A percentile compares a stretch with the other conserved stretches of the same genome.
Conservation (phyloP, 2,797 vertebrate genomes). For the Aselliscus stoliczkanus region DNA sequence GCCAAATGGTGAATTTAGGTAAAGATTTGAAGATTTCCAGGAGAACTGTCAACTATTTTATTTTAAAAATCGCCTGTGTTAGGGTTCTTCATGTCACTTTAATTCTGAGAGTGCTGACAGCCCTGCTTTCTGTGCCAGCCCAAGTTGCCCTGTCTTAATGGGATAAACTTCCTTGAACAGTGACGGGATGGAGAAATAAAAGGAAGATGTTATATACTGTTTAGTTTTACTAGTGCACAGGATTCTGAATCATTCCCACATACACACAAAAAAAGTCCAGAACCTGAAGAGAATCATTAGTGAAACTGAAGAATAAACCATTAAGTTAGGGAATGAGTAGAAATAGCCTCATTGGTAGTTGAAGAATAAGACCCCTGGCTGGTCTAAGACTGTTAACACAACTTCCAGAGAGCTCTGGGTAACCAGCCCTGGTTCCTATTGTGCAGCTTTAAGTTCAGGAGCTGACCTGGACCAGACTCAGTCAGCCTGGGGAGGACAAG, state of each 20-base stretch:
- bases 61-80: not conserved
- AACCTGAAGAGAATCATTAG: not conserved
- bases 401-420: not conserved
- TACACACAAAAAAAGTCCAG: not conserved
- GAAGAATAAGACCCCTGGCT: not conserved
- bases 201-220: not conserved
- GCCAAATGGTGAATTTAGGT: not conserved
- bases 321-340: not conserved
- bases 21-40: not conserved
- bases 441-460: not conserved
- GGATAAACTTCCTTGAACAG: not conserved
- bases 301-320: not conserved
- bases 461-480: not conserved
- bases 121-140: not conserved
- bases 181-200: not conserved
- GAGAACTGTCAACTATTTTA: conserved; percentile 34
- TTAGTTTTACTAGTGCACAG: not conserved
- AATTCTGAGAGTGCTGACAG: not conserved
- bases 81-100: conserved; percentile 46
- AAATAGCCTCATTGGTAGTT: not conserved
- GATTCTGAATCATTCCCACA: not conserved
- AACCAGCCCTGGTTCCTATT: not conserved
- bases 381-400: not conserved
- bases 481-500: not conserved
- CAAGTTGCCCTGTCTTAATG: not conserved